Conservation (phyloP, 2,797 vertebrate genomes). For the Valencia hispanica region DNA sequence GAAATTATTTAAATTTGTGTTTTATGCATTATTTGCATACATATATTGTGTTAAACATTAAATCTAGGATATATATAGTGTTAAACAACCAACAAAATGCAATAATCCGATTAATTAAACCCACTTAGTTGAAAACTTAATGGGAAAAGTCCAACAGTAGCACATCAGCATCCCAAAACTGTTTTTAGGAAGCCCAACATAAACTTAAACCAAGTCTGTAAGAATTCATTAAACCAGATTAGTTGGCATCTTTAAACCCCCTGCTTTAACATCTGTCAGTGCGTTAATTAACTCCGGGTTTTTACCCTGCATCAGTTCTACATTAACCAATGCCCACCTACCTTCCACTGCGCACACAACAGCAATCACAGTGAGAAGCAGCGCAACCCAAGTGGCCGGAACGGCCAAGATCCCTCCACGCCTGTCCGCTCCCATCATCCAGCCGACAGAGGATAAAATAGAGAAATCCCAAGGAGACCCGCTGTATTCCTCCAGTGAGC, state of each 20-base stretch:
- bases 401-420: constrained; percentile 37
- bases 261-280: constrained; percentile 9
- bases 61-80: background rate
- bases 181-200: background rate
- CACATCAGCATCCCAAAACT: background rate
- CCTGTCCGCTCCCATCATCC: constrained; percentile 58
- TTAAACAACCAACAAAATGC: background rate
- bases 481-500: constrained; percentile 64
- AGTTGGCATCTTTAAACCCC: constrained; percentile 8
- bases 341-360: constrained; percentile 77
- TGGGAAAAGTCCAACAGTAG: background rate
- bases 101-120: background rate
- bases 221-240: background rate
- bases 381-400: constrained; percentile 58
- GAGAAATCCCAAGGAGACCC: constrained; percentile 59
- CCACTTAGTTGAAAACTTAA: background rate
- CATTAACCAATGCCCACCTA: constrained; percentile 47
- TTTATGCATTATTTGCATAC: no score
- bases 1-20: background rate
- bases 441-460: constrained; percentile 19
- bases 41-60: background rate
- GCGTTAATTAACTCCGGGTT: constrained; percentile 10
- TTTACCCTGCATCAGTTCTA: constrained; percentile 18
- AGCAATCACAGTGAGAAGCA: constrained; percentile 62
- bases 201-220: constrained; percentile 13